Evolutionary conservation across 2,888 invertebrate genomes (phyloP), one percentile per base, ranked within the genome.

Genomic region (Drosophila prostipennis): DNA sequence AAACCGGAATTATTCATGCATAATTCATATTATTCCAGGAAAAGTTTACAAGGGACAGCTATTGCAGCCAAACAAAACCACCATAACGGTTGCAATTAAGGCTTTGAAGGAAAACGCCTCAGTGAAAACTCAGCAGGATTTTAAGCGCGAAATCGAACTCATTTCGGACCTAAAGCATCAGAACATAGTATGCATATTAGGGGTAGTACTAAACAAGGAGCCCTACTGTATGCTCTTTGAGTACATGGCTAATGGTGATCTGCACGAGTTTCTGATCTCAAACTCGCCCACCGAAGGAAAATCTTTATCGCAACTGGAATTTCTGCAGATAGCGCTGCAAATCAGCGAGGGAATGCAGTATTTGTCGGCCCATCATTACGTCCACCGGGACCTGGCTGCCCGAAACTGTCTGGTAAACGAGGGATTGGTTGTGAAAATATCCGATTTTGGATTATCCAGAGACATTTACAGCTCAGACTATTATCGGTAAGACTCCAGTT

Each of bases 201-300:
- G 98, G 0, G 98, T 98, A 8, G 96, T 97, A 63, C 93, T 97
- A 70, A 96, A 96, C 83, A 96, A 97, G 84, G 96, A 97, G 89
- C 98, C 98, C 0, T 94, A 96, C 91, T 98, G 98, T 90, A 98
- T 99, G 97, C 93, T 99, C 23, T 99, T 99, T 92, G 99, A 99
- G 91, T 98, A 97, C 90, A 99, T 99, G 98, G 96, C 97, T 0
- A 95, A 98, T 91, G 99, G 99, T 0, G 99, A 99, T 92, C 93
- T 99, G 56, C 99, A 99, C 90, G 99, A 99, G 92, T 99, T 98
- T 92, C 93, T 99, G 23, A 96, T 98, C 89, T 94, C 95, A 2
- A 96, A 98, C 89, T 98, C 98, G 0, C 98, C 98, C 1, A 95
- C 95, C 61, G 96, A 96, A 72, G 96, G 95, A 3, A 96, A 95